Conservation (phyloP, 2,113 vertebrate genomes). For the Psilopogon haemacephalus region DNA sequence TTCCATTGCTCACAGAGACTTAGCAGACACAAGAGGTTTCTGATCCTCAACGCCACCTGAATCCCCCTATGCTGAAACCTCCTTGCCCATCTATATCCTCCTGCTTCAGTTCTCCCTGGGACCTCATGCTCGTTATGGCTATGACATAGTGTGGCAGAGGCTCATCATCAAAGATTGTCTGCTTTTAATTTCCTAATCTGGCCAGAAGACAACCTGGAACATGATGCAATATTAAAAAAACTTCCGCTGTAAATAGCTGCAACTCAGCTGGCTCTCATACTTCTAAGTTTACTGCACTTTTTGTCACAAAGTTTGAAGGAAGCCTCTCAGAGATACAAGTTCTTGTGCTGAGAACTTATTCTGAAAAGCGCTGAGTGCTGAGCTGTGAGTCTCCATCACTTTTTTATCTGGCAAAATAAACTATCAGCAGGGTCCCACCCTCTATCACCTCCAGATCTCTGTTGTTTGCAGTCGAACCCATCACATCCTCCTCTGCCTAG, state of each 20-base stretch:
- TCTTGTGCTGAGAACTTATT: background rate
- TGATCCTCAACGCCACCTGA: too few species aligned
- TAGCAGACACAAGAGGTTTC: background rate
- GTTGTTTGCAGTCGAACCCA: background rate
- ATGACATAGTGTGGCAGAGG: rapidly evolving
- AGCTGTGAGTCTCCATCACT: rapidly evolving
- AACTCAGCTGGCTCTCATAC: background rate
- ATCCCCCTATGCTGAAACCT: rapidly evolving
- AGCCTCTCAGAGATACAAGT: background rate
- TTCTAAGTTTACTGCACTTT: background rate
- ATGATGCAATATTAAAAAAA: rapidly evolving
- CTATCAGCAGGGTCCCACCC: rapidly evolving
- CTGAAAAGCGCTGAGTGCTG: background rate
- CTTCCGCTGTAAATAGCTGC: background rate
- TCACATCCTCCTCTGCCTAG: background rate
- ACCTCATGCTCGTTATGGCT: background rate
- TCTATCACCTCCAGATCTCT: rapidly evolving
- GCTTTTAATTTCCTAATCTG: background rate
- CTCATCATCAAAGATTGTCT: background rate
- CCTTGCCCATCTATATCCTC: background rate
- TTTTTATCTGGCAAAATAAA: rapidly evolving
- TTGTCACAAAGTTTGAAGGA: background rate
- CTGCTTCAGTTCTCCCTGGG: background rate
- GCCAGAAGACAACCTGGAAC: background rate
- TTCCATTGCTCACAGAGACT: background rate